A percentile compares a stretch with the other conserved stretches of the same genome.
Conservation (phyloP, 2,797 vertebrate species). For the Bradypodion ventrale region DNA sequence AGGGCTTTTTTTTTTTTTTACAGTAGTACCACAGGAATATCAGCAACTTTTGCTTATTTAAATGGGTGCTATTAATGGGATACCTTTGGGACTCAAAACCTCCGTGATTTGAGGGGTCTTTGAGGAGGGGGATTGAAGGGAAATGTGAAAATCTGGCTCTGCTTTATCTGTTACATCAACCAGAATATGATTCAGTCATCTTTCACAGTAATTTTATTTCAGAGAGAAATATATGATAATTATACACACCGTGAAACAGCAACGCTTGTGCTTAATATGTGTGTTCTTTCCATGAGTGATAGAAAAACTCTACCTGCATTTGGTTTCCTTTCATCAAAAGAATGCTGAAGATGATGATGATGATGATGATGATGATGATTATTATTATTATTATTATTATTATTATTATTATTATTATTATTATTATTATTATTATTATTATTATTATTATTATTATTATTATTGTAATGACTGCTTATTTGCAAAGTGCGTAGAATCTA, state of each 20-base stretch:
- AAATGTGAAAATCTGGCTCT: not conserved
- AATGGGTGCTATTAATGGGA: conserved; percentile 34
- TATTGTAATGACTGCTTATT: not conserved
- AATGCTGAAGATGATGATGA: not conserved
- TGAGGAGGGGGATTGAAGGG: not conserved
- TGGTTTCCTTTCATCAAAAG: not conserved
- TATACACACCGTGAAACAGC: not conserved
- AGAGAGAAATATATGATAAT: not conserved
- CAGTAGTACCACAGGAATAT: conserved; percentile 2
- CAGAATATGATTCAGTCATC: not conserved
- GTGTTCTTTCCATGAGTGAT: not conserved
- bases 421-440: too few species aligned
- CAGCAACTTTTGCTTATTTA: not conserved
- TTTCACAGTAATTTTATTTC: not conserved
- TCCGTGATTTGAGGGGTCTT: not conserved
- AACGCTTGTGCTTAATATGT: not conserved
- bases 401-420: too few species aligned
- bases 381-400: too few species aligned
- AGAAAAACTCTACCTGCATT: not conserved
- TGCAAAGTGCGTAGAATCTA: not conserved
- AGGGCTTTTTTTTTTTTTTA: conserved; percentile 23
- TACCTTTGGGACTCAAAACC: conserved; percentile 16
- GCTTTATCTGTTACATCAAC: not conserved
- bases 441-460: too few species aligned
- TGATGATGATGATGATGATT: too few species aligned